Base-by-base conservation (phyloP, 2,888 invertebrate species). In the Euzetes globulus region DNA sequence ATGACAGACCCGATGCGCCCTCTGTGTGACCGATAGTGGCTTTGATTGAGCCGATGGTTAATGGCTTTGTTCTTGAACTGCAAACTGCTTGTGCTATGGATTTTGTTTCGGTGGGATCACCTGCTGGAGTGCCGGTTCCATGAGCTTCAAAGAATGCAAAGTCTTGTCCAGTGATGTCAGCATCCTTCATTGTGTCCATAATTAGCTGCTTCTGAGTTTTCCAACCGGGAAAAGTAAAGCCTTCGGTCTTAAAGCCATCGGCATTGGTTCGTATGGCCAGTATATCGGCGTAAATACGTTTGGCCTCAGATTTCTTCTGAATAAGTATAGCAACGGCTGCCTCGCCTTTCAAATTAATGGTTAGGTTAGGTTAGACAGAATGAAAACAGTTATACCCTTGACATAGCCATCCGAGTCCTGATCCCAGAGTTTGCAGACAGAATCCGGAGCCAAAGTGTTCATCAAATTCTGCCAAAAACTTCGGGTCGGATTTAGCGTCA, bases 161-260 rank as follows among this genome's bases (percentile, higher is more conserved):
- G 17, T 79, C 75, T 63, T 79, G 78, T 13, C 85, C 85, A 77
- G 83, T 81, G 52, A 86, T 79, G 55, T 81, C 79, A 6, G 81
- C 81, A 29, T 75, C 75, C 11, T 33, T 13, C 29, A 71, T 41
- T 17, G 65, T 47, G 13, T 68, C 75, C 13, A 70, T 25, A 29
- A 76, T 76, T 1, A 84, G 80, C n/a, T 73, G 77, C 81, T 90
- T 89, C 84, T 94, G 93, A 88, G 91, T 88, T 71, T 83, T 84
- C 27, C 92, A 92, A 71, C 88, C 87, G 1, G 93, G 93, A 83
- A 87, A 93, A 0, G 93, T 93, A 80, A 92, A 91, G 73, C 95
- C 96, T 84, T 92, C 90, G 78, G 88, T 89, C 85, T 97, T 97
- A 84, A 87, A 84, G 52, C 98, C 98, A 83, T 98, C 98, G 1